phyloP scores from a whole-genome alignment of 2,888 invertebrate species.

The Crossocerus cetratus region DNA sequence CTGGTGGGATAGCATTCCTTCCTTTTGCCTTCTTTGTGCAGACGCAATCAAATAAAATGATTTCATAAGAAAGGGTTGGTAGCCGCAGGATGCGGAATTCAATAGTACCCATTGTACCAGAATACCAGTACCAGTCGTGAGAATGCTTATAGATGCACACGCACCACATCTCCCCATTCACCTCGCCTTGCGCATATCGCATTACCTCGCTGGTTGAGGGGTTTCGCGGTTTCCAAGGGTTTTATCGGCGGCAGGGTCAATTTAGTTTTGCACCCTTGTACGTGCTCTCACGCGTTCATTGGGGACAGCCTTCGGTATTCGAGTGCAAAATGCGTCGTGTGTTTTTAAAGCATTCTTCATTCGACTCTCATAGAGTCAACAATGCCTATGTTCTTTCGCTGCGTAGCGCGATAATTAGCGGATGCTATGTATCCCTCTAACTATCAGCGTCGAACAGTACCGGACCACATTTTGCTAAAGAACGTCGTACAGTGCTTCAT shows the following conservation, averaged over 20 bases:
- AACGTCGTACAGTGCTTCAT: too few species aligned
- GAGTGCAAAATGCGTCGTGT: not conserved
- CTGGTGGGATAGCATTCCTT: not conserved
- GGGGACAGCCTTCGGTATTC: not conserved
- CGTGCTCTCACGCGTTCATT: conserved; percentile 14
- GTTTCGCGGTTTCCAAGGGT: conserved; percentile 52
- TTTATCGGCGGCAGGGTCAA: conserved; percentile 52
- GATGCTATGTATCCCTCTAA: too few species aligned
- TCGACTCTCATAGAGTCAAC: too few species aligned
- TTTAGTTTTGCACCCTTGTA: conserved; percentile 46
- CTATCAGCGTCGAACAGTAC: too few species aligned
- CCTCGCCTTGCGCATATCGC: conserved; percentile 48
- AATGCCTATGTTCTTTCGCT: too few species aligned
- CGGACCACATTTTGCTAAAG: too few species aligned
- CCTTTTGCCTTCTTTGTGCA: not conserved
- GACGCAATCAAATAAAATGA: conserved; percentile 23
- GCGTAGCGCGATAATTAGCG: too few species aligned
- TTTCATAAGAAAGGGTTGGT: conserved; percentile 14
- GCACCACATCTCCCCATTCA: conserved; percentile 41
- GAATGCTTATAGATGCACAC: conserved; percentile 22
- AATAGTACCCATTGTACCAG: conserved; percentile 36
- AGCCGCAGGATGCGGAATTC: conserved; percentile 31
- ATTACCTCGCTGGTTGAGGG: conserved; percentile 51
- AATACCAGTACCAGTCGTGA: conserved; percentile 28
- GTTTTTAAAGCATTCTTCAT: too few species aligned